These are phyloP conservation scores for Antheraea pernyi DNA, from an alignment of 1,140 invertebrate genomes.

Conservation along the genomic window DNA sequence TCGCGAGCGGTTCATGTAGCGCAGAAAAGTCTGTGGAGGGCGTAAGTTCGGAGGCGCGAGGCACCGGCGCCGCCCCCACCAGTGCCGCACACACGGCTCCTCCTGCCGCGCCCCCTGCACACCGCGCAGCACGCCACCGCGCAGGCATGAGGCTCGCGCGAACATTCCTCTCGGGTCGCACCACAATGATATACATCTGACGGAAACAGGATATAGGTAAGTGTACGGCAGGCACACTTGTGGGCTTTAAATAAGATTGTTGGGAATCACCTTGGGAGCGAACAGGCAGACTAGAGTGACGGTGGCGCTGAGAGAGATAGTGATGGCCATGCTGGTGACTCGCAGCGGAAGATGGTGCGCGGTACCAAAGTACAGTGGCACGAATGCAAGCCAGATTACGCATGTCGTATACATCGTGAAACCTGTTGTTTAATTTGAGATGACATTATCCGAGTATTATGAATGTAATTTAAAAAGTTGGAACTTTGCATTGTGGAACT, in stretches of 20 bases:
- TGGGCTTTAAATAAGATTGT: neutral
- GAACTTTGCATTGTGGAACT: too few relatives aligned
- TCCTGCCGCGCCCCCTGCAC: constrained; percentile 26
- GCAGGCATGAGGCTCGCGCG: constrained; percentile 93
- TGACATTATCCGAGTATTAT: neutral
- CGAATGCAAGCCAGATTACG: constrained; percentile 95
- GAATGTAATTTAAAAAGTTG: too few relatives aligned
- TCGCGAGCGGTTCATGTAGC: constrained; percentile 29
- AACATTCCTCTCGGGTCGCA: constrained; percentile 95
- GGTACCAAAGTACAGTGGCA: constrained; percentile 92
- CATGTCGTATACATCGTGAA: constrained; percentile 98
- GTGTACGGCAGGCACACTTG: too few relatives aligned
- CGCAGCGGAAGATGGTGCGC: constrained; percentile 89
- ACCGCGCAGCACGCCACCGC: constrained; percentile 40
- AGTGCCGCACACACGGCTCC: constrained; percentile 56
- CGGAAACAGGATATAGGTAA: neutral
- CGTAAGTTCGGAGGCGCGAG: constrained; percentile 37
- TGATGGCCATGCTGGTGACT: constrained; percentile 95
- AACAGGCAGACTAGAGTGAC: constrained; percentile 95
- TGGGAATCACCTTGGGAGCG: constrained; percentile 87
- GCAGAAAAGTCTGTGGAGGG: constrained; percentile 58
- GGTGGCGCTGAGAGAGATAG: constrained; percentile 93
- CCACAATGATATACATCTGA: constrained; percentile 94
- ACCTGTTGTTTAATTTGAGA: constrained; percentile 75
- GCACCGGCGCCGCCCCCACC: constrained; percentile 48